A percentile compares a stretch with the other conserved stretches of the same genome.
phyloP scores from a whole-genome alignment of 1,140 invertebrate genomes.

The Popillia japonica region DNA sequence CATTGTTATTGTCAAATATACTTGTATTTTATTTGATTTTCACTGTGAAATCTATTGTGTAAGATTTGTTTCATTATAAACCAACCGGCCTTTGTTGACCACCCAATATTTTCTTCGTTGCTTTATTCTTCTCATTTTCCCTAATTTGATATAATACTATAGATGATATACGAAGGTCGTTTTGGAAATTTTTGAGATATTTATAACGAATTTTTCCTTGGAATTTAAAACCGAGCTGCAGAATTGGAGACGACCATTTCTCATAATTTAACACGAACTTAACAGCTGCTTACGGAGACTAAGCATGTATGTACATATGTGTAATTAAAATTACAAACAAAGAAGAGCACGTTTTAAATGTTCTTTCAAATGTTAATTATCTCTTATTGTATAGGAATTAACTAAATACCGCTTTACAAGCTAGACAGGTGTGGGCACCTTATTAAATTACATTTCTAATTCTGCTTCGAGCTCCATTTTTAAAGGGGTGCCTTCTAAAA shows the following conservation, averaged over 20 bases:
- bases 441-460: not conserved
- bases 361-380: slow-evolving; percentile 2
- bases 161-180: too few relatives aligned
- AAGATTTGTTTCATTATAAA: not conserved
- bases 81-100: not conserved
- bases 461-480: not conserved
- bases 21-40: slow-evolving; percentile 8
- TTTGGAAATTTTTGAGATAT: too few relatives aligned
- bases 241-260: too few relatives aligned
- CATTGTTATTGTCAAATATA: slow-evolving; percentile 8
- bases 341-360: not conserved
- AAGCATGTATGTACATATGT: too few relatives aligned
- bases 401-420: not conserved
- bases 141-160: too few relatives aligned
- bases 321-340: not conserved
- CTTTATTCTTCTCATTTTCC: too few relatives aligned
- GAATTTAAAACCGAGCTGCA: too few relatives aligned
- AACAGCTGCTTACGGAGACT: too few relatives aligned
- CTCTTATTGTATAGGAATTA: not conserved
- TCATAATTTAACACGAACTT: too few relatives aligned
- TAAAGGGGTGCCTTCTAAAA: not conserved
- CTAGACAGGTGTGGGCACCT: not conserved
- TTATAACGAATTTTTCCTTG: too few relatives aligned
- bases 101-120: not conserved
- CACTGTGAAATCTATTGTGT: slow-evolving; percentile 1